Evolutionary conservation across 2,888 invertebrate genomes (phyloP), one percentile per base, ranked within the genome.

Genomic region (Thumatha senex): DNA sequence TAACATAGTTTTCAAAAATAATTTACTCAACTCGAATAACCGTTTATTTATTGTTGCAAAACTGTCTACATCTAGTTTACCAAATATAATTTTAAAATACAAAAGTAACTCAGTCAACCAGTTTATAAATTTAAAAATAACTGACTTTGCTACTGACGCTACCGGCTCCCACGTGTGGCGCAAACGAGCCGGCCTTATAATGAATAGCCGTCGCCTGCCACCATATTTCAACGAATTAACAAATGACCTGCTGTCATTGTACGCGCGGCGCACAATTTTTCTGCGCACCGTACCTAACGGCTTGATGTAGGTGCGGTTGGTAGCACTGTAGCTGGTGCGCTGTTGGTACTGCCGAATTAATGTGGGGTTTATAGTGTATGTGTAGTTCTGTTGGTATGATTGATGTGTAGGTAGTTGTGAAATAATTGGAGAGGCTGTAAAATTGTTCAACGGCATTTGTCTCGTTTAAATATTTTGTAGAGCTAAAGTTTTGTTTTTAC

Each of bases 141-240:
- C 18, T 24, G 5, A 24, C 62, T 44, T 51, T 56, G 34, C n/a
- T 84, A 84, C 83, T 54, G 72, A 76, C 86, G 57, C 64, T 88
- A 78, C 83, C 46, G 39, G 59, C 76, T 63, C 77, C 82, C 90
- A 89, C 89, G 89, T 88, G 89, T 82, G 88, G 84, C 86, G 76
- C 85, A 86, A 89, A 86, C 88, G 87, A 87, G 86, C 85, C 74
- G 79, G 84, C 86, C 86, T 82, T 84, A 86, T 90, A 90, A 90
- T 88, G 89, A 89, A 90, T 89, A 74, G 87, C 87, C 86, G 87
- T 85, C 88, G 86, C 84, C 81, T 80, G 80, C 79, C 82, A 75
- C 88, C 86, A 89, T 91, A 90, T 89, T 89, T 90, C 89, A 90
- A 81, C 76, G 89, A 85, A 89, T 91, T 91, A 89, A 91, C 90